Conservation (phyloP, 2,113 vertebrate genomes). For the Trichomycterus rosablanca region DNA sequence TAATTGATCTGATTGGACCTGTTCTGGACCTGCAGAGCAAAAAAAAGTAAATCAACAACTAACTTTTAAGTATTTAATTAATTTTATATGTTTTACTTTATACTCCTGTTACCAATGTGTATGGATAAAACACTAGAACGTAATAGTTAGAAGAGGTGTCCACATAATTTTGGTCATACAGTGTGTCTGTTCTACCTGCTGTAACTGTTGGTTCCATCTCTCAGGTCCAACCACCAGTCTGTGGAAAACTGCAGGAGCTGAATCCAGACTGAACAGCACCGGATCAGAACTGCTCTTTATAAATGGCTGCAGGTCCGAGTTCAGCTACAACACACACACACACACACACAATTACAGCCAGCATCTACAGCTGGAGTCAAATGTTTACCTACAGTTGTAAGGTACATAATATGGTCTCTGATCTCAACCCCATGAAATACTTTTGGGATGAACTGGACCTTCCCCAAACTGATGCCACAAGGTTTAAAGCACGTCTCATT, state of each 20-base stretch:
- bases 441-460: no score
- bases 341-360: constrained; percentile 29
- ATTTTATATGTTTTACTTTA: background rate
- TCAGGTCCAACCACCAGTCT: constrained; percentile 81
- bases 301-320: constrained; percentile 92
- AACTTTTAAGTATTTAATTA: background rate
- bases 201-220: constrained; percentile 81
- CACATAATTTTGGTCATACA: background rate
- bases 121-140: no score
- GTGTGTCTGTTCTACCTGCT: constrained; percentile 72
- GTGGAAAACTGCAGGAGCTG: constrained; percentile 87
- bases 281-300: constrained; percentile 73
- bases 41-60: background rate
- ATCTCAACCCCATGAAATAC: no score
- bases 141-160: no score
- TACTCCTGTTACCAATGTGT: no score
- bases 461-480: no score
- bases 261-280: constrained; percentile 77
- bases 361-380: no score
- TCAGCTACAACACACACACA: constrained; percentile 71
- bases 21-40: constrained; percentile 73
- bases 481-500: no score
- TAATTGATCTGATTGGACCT: constrained; percentile 77
- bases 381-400: no score
- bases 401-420: no score